Percentiles rank a stretch among this genome's conserved stretches.
phyloP scores from a whole-genome alignment of 2,888 invertebrate species.

The Metalampra italica region DNA sequence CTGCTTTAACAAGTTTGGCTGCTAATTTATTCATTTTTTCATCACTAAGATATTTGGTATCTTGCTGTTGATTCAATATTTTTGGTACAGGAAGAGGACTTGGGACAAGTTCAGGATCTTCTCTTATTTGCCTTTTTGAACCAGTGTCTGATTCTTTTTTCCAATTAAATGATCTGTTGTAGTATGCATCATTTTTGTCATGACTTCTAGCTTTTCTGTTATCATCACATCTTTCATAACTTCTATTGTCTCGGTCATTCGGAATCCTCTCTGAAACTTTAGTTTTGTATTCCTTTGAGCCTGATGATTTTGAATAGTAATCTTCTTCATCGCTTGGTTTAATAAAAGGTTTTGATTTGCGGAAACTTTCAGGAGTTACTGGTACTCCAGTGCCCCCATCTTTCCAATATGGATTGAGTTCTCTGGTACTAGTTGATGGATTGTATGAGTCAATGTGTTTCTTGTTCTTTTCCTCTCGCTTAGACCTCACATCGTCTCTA shows the following conservation, averaged over 20 bases:
- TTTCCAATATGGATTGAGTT: conserved; percentile 96
- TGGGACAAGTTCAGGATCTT: conserved; percentile 5
- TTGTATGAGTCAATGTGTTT: conserved; percentile 80
- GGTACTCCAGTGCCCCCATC: conserved; percentile 92
- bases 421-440: conserved; percentile 84
- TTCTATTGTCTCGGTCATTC: conserved; percentile 3
- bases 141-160: conserved; percentile 24
- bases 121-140: conserved; percentile 4
- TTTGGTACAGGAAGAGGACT: conserved; percentile 7
- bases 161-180: conserved; percentile 36
- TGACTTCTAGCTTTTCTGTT: background rate
- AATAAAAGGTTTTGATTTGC: conserved; percentile 51
- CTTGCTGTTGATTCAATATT: conserved; percentile 10
- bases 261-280: background rate
- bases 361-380: conserved; percentile 48
- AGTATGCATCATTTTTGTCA: conserved; percentile 9
- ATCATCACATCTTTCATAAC: conserved; percentile 6
- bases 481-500: conserved; percentile 65
- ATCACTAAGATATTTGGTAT: conserved; percentile 79
- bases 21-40: conserved; percentile 94
- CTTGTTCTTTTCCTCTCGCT: conserved; percentile 71
- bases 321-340: conserved; percentile 57
- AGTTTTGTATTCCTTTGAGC: conserved; percentile 6
- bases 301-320: conserved; percentile 34
- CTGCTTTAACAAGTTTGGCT: conserved; percentile 95